Evolutionary conservation across 2,797 vertebrate genomes (phyloP), one percentile per base, ranked within the genome.

Genomic region (Philypnodon macrostomus): DNA sequence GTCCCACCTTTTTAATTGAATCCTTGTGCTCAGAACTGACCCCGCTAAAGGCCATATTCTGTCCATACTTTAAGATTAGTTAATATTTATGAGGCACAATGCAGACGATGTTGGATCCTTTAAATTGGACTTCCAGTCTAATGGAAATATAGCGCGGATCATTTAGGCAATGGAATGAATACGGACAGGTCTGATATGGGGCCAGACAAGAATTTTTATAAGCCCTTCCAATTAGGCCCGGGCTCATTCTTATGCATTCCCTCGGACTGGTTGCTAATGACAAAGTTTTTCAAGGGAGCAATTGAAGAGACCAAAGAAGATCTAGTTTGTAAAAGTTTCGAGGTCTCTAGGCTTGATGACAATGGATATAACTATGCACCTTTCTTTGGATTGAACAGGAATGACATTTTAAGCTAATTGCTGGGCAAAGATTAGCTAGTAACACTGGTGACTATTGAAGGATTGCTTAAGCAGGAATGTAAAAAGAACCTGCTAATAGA

Each of bases 31-130:
- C 14, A 3, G 19, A 5, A 24, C 34, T 49, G 40, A 35, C n/a
- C 6, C 37, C 16, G 6, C n/a, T 6, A 18, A 31, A 50, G 11
- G 9, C 8, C 42, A 37, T 14, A 21, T 6, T 18, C 2, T 2
- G 5, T 48, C 34, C 40, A 30, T 54, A 53, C 11, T 19, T 52
- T 38, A 30, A 19, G 39, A 47, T 24, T 39, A 21, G 12, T 56
- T 60, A 53, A 53, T 52, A 63, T 53, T 47, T 29, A 42, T 66
- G 32, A 58, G 45, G 48, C 47, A 37, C 27, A 37, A 19, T 6
- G n/a, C n/a, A 39, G 18, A 57, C 30, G 11, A 45, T 4, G 3
- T 10, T 15, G 12, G 6, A 36, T 47, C 9, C 39, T 14, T 52
- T 31, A 48, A 52, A 59, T 40, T 48, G 35, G 27, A 58, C 17